Evolutionary conservation across 2,113 vertebrate species (phyloP).

Genomic region (Orcinus orca): DNA sequence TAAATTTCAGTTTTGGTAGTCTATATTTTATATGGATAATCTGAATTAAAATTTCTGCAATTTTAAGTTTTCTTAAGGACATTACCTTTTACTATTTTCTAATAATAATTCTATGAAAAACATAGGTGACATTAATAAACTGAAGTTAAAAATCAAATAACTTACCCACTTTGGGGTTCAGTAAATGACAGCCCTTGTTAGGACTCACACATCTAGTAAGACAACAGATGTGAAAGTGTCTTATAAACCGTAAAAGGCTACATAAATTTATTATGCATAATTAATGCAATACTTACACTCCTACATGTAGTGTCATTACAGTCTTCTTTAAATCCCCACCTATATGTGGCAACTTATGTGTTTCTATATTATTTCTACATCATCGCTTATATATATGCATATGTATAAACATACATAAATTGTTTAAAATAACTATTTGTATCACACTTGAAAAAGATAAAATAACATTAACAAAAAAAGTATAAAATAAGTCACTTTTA

Average conservation of each 20-base stretch:
- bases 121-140: background rate
- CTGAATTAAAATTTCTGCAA: background rate
- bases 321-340: background rate
- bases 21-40: constrained; percentile 23
- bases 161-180: background rate
- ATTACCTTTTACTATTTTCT: background rate
- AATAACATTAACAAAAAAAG: constrained; percentile 35
- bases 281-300: background rate
- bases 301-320: background rate
- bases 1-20: background rate
- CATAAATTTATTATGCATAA: background rate
- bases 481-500: constrained; percentile 23
- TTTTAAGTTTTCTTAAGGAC: background rate
- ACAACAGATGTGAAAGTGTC: constrained; percentile 14
- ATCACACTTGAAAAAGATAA: constrained; percentile 30
- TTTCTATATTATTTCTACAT: constrained; percentile 1
- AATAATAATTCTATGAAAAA: background rate
- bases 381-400: background rate
- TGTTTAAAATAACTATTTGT: constrained; percentile 16
- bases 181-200: background rate
- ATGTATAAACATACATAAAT: background rate
- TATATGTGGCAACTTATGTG: background rate
- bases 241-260: background rate
- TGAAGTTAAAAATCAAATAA: background rate
- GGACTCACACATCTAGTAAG: background rate